Conservation (phyloP, 2,113 vertebrate species). For the Psilopsiagon aurifrons region DNA sequence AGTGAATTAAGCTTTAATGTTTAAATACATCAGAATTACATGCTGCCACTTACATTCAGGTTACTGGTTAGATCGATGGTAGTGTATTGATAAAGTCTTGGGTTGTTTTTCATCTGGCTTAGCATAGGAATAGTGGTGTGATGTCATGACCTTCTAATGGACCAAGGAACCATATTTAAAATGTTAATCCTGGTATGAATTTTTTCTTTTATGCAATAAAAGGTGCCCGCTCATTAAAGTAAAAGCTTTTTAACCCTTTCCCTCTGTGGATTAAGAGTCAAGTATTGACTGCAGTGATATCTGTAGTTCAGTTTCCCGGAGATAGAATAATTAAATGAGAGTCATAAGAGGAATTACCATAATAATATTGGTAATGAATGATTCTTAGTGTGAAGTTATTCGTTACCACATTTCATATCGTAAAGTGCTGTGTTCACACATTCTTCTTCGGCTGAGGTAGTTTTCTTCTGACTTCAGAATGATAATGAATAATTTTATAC, state of each 20-base stretch:
- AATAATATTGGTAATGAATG: slow-evolving; percentile 30
- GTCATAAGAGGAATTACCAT: slow-evolving; percentile 10
- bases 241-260: slow-evolving; percentile 51
- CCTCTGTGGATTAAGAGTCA: not conserved
- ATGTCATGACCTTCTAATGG: slow-evolving; percentile 61
- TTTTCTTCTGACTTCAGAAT: slow-evolving; percentile 42
- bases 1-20: slow-evolving; percentile 57
- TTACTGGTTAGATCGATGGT: slow-evolving; percentile 40
- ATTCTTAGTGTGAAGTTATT: slow-evolving; percentile 9
- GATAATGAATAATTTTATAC: slow-evolving; percentile 52
- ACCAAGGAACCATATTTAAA: slow-evolving; percentile 51
- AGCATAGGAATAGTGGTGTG: not conserved
- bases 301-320: not conserved
- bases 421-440: slow-evolving; percentile 2
- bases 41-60: not conserved
- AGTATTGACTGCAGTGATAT: slow-evolving; percentile 6
- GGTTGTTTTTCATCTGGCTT: not conserved
- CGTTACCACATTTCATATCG: not conserved
- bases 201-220: not conserved
- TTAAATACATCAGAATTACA: not conserved
- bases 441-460: slow-evolving; percentile 14
- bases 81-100: slow-evolving; percentile 38
- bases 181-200: slow-evolving; percentile 34
- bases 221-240: not conserved
- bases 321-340: slow-evolving; percentile 41